Conservation (phyloP, 2,888 invertebrate species). For the Steromphala cineraria region DNA sequence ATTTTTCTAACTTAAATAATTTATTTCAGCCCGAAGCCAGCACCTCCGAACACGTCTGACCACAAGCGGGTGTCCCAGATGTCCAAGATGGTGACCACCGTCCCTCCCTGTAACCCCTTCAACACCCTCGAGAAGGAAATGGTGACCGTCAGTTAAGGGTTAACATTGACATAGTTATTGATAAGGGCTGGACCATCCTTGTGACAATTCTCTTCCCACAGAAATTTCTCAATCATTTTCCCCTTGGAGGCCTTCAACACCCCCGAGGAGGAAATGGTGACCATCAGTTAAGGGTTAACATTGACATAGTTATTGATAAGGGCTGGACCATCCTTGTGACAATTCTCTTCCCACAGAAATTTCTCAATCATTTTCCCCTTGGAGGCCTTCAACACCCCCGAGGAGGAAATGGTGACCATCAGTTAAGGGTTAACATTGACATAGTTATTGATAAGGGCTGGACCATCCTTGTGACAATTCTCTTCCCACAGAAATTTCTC, state of each 20-base stretch:
- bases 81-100: conserved; percentile 74
- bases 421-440: not conserved
- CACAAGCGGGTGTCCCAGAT: conserved; percentile 66
- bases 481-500: too few species aligned
- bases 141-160: conserved; percentile 43
- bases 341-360: too few species aligned
- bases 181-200: too few species aligned
- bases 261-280: conserved; percentile 59
- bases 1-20: too few species aligned
- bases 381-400: conserved; percentile 70
- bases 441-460: too few species aligned
- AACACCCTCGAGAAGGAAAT: conserved; percentile 64
- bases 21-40: conserved; percentile 54
- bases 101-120: conserved; percentile 73
- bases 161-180: not conserved
- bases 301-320: not conserved
- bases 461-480: too few species aligned
- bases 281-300: conserved; percentile 31
- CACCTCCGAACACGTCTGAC: conserved; percentile 44
- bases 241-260: conserved; percentile 72
- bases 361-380: too few species aligned
- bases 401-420: conserved; percentile 60
- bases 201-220: too few species aligned
- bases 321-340: too few species aligned
- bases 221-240: too few species aligned